Evolutionary conservation across 2,888 invertebrate species (phyloP).

Genomic region (Drosophila nr. medialis): DNA sequence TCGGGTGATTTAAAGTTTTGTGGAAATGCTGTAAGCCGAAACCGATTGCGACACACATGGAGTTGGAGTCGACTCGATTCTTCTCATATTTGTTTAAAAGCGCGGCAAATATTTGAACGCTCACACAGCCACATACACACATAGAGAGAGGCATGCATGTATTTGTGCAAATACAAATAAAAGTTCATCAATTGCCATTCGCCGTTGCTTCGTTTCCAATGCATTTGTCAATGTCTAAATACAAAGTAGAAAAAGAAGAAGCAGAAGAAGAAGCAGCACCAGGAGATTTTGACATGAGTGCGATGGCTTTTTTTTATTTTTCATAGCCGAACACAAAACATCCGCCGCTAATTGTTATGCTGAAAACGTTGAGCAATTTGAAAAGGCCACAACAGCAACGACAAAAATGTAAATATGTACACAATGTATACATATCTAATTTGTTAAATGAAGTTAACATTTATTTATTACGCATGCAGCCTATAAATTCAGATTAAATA

Average conservation of each 20-base stretch:
- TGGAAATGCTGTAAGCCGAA: conserved; percentile 61
- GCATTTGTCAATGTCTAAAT: conserved; percentile 59
- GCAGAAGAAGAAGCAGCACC: conserved; percentile 2
- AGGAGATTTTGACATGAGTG: conserved; percentile 28
- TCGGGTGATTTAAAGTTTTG: conserved; percentile 40
- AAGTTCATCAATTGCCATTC: conserved; percentile 48
- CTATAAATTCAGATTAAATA: conserved; percentile 60
- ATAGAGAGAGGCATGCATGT: background rate
- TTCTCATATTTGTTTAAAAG: conserved; percentile 60
- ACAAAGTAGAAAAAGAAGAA: conserved; percentile 28
- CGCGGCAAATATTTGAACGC: conserved; percentile 67
- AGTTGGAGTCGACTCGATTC: conserved; percentile 33
- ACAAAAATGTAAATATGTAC: conserved; percentile 11
- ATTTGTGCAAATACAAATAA: conserved; percentile 25
- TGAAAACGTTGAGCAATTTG: conserved; percentile 61
- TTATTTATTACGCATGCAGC: conserved; percentile 51
- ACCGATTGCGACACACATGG: conserved; percentile 44
- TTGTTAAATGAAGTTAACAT: conserved; percentile 39
- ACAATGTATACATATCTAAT: conserved; percentile 26
- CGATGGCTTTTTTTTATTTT: conserved; percentile 15
- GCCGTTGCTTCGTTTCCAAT: conserved; percentile 31
- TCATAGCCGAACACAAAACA: conserved; percentile 24
- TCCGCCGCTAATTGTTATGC: conserved; percentile 69
- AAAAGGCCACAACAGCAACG: conserved; percentile 27
- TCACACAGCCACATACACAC: conserved; percentile 19